Percentiles rank a stretch among this genome's conserved stretches.
Conservation (phyloP, 2,888 invertebrate species). For the Scaptomyza tumidula region DNA sequence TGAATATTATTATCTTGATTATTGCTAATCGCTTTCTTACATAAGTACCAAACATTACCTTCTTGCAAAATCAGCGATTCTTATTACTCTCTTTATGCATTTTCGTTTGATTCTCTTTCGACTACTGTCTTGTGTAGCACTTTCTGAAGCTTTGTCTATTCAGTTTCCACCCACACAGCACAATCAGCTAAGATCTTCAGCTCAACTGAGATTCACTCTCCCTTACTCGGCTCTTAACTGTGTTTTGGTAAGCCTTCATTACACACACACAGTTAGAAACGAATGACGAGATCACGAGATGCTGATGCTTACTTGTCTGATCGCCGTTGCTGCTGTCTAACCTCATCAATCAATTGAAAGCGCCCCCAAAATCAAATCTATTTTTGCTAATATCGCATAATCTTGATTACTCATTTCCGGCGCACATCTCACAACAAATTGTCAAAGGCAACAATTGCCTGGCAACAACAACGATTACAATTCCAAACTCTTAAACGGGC, state of each 20-base stretch:
- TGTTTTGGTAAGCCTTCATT: slow-evolving; percentile 45
- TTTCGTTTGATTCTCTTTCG: slow-evolving; percentile 11
- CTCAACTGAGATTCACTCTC: slow-evolving; percentile 5
- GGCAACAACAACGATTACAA: slow-evolving; percentile 35
- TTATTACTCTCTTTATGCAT: slow-evolving; percentile 8
- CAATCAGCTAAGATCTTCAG: slow-evolving; percentile 9
- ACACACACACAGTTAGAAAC: slow-evolving; percentile 18
- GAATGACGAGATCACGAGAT: slow-evolving; percentile 36
- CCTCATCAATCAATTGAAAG: slow-evolving; percentile 70
- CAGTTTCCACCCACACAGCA: slow-evolving; percentile 30
- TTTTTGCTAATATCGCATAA: slow-evolving; percentile 77
- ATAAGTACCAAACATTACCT: too few relatives aligned
- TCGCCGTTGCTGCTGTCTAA: slow-evolving; percentile 59
- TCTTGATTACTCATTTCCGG: slow-evolving; percentile 79
- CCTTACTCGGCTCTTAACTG: slow-evolving; percentile 35
- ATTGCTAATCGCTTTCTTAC: neutral
- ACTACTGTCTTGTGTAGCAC: slow-evolving; percentile 17
- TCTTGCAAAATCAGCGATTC: neutral
- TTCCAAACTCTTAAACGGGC: neutral
- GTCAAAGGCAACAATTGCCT: slow-evolving; percentile 67
- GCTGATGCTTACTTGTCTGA: slow-evolving; percentile 21
- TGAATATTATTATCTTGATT: too few relatives aligned
- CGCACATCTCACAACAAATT: slow-evolving; percentile 70
- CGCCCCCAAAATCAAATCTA: slow-evolving; percentile 71
- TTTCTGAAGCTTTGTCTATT: slow-evolving; percentile 2